phyloP scores from a whole-genome alignment of 2,797 vertebrate species.

The Malurus splendens region DNA sequence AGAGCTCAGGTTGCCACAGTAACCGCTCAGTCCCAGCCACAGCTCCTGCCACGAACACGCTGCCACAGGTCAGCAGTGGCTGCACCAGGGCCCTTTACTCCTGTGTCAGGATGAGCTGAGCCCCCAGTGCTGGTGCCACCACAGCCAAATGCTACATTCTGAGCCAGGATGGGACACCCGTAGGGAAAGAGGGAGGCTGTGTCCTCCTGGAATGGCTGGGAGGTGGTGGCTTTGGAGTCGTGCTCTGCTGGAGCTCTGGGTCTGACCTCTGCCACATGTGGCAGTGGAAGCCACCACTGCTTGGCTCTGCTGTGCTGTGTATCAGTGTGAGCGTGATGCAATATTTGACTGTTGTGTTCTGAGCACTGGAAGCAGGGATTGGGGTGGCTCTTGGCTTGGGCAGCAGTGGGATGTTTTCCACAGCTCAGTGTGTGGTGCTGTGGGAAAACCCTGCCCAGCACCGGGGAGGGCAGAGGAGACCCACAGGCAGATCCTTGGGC shows the following conservation, averaged over 20 bases:
- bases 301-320: neutral
- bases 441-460: neutral
- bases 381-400: neutral
- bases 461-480: neutral
- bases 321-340: slow-evolving; percentile 6
- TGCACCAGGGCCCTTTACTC: neutral
- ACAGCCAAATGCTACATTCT: neutral
- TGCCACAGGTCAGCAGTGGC: neutral
- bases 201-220: neutral
- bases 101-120: rapidly evolving
- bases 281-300: neutral
- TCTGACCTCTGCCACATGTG: slow-evolving; percentile 31
- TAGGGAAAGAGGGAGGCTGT: neutral
- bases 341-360: neutral
- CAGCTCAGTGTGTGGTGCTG: neutral
- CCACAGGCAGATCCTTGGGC: too few relatives aligned
- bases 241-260: rapidly evolving
- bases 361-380: neutral
- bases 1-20: slow-evolving; percentile 41
- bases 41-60: neutral
- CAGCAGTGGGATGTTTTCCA: neutral
- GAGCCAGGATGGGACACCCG: neutral
- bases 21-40: neutral
- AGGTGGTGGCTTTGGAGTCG: neutral
- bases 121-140: neutral